Evolutionary conservation across 2,797 vertebrate genomes (phyloP).

Genomic region (Harpia harpyja): DNA sequence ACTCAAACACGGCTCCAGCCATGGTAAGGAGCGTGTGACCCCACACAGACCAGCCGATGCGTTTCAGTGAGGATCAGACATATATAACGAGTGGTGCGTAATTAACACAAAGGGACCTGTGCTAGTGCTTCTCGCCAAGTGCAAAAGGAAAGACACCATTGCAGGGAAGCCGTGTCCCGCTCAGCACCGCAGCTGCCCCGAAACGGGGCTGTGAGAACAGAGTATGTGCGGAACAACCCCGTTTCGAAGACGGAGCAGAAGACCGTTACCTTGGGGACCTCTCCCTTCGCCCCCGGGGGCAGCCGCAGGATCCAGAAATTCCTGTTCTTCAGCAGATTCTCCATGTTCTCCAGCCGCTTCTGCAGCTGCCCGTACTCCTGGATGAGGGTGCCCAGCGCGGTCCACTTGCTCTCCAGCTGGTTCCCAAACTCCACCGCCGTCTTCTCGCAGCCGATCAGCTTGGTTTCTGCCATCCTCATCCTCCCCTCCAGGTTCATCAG

Average conservation of each 20-base stretch:
- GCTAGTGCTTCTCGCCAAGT: neutral
- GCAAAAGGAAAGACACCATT: neutral
- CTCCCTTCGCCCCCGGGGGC: conserved; percentile 69
- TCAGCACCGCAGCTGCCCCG: neutral
- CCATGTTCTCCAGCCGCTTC: conserved; percentile 73
- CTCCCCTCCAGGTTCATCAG: conserved; percentile 74
- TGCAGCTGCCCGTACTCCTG: conserved; percentile 77
- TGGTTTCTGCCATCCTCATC: conserved; percentile 71
- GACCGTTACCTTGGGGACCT: conserved; percentile 71
- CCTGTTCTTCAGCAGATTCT: conserved; percentile 72
- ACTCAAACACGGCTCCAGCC: neutral
- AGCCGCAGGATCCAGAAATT: conserved; percentile 78
- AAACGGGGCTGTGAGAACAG: accelerated
- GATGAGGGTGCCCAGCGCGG: conserved; percentile 72
- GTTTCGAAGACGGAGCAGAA: accelerated
- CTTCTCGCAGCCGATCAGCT: conserved; percentile 75
- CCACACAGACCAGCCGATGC: accelerated
- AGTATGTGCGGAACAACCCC: accelerated
- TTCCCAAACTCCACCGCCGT: conserved; percentile 72
- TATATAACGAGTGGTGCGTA: accelerated
- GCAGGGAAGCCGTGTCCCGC: neutral
- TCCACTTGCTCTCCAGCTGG: conserved; percentile 78
- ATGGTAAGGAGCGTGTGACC: accelerated
- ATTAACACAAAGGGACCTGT: neutral
- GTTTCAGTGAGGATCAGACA: accelerated